phyloP scores from a whole-genome alignment of 2,888 invertebrate genomes.

The Drosophila birchii region DNA sequence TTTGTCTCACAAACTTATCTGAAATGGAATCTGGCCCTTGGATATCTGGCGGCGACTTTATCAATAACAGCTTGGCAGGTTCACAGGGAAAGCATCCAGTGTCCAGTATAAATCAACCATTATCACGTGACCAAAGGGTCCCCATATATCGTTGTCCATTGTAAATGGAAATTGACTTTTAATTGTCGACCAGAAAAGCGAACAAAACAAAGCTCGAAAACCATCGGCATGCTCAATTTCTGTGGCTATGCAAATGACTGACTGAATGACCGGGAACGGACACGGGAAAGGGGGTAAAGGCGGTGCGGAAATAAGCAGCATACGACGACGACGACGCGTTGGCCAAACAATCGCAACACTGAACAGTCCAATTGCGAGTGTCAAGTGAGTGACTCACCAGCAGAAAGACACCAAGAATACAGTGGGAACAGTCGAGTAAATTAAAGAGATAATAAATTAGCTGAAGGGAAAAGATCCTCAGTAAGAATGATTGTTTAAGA shows the following conservation, averaged over 20 bases:
- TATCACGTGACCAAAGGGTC: conserved; percentile 34
- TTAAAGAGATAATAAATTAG: neutral
- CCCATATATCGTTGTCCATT: conserved; percentile 39
- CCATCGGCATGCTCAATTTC: conserved; percentile 62
- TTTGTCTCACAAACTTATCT: conserved; percentile 28
- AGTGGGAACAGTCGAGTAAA: conserved; percentile 9
- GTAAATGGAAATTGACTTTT: conserved; percentile 74
- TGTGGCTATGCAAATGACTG: conserved; percentile 51
- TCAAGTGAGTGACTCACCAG: conserved; percentile 44
- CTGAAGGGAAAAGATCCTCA: neutral
- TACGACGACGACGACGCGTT: conserved; percentile 43
- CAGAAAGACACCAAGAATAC: conserved; percentile 20
- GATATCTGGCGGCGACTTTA: conserved; percentile 16
- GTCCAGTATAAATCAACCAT: neutral
- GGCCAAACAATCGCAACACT: conserved; percentile 31
- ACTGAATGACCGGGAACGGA: conserved; percentile 7
- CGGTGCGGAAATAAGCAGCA: conserved; percentile 25
- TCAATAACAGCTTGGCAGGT: conserved; percentile 14
- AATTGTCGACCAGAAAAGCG: conserved; percentile 57
- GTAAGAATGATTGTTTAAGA: too few species aligned
- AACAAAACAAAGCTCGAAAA: conserved; percentile 37
- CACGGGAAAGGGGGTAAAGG: neutral
- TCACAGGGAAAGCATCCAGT: conserved; percentile 3
- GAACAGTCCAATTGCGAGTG: conserved; percentile 29
- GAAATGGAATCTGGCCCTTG: conserved; percentile 22